Percentiles rank a stretch among this genome's conserved stretches.
phyloP scores from a whole-genome alignment of 2,888 invertebrate genomes.

The Frankliniella intonsa region DNA sequence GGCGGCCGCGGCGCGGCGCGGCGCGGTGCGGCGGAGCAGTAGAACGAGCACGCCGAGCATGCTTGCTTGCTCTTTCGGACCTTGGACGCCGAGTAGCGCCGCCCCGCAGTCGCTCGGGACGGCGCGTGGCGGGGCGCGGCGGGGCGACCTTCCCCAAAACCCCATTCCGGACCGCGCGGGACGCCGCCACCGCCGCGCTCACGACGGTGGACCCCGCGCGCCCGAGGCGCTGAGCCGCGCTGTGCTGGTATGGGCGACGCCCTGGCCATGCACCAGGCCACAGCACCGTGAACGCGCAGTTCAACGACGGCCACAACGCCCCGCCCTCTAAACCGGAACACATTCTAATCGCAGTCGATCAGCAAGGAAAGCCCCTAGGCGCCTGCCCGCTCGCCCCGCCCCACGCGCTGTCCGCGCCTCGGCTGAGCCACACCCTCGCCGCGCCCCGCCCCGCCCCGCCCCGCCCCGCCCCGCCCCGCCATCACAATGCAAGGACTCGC shows the following conservation, averaged over 20 bases:
- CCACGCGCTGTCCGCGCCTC: no score
- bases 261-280: neutral
- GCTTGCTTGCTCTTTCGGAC: neutral
- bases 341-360: no score
- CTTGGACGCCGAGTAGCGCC: neutral
- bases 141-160: slow-evolving; percentile 10
- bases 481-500: slow-evolving; percentile 3
- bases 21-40: no score
- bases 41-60: no score
- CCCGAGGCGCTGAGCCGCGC: no score
- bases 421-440: neutral
- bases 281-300: neutral
- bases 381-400: neutral
- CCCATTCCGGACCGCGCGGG: neutral
- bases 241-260: no score
- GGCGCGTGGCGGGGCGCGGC: neutral
- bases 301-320: neutral
- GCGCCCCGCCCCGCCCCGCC: neutral
- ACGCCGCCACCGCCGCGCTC: no score
- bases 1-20: neutral
- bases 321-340: neutral
- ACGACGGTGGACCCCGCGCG: no score
- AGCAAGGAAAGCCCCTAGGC: neutral
- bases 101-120: neutral
- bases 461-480: neutral